These are phyloP conservation scores for Cerceris ruficornis DNA, from an alignment of 2,888 invertebrate genomes.

Conservation along the genomic window DNA sequence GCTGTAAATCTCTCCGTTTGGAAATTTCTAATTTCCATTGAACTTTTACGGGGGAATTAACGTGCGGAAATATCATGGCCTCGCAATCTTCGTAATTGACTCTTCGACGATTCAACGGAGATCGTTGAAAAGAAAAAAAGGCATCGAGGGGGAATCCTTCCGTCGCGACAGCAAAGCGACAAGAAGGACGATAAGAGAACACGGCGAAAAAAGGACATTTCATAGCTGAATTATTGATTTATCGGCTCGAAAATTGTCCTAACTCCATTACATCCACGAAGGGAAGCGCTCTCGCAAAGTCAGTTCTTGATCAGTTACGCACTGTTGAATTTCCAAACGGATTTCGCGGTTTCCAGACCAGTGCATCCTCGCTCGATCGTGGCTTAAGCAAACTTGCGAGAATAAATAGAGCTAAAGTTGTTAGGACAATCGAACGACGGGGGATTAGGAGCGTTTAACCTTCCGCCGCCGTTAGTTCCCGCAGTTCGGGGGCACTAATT, in stretches of 20 bases:
- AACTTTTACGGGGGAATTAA: too few species aligned
- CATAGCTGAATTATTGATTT: constrained; percentile 41
- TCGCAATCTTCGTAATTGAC: too few species aligned
- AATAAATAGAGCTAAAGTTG: constrained; percentile 62
- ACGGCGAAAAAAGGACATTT: constrained; percentile 31
- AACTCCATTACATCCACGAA: constrained; percentile 41
- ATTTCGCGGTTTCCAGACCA: constrained; percentile 50
- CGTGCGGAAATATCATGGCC: too few species aligned
- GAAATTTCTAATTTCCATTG: too few species aligned
- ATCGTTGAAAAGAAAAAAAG: not conserved
- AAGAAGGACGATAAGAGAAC: not conserved
- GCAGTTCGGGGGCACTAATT: constrained; percentile 45
- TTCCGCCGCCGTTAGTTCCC: not conserved
- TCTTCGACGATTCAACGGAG: too few species aligned
- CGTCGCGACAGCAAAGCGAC: not conserved
- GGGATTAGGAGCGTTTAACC: constrained; percentile 58
- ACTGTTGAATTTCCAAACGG: constrained; percentile 49
- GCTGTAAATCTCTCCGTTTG: too few species aligned
- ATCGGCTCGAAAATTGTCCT: constrained; percentile 41
- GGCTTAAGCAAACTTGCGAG: constrained; percentile 58
- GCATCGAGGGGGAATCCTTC: not conserved
- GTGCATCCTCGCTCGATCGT: constrained; percentile 48
- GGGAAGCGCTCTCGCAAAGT: constrained; percentile 24
- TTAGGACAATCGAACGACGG: constrained; percentile 55
- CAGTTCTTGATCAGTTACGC: constrained; percentile 43